Evolutionary conservation across 2,888 invertebrate genomes (phyloP), one percentile per base, ranked within the genome.

Genomic region (Neoitamus cyanurus): DNA sequence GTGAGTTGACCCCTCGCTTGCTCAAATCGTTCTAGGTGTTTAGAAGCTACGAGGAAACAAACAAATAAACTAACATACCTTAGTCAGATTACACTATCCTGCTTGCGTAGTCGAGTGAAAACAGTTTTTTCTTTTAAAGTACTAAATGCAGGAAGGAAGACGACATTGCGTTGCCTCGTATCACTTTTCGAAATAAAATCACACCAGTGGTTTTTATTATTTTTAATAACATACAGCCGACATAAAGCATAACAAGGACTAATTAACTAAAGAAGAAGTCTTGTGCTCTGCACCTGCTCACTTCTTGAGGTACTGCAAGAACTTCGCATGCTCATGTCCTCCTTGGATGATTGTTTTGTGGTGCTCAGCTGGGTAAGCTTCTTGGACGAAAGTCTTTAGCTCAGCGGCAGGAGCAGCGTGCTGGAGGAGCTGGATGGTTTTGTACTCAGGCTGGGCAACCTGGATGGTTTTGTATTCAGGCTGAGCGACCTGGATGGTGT

Each of bases 261-360:
- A 78, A 78, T 78, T 78, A 78, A 42, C 28, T 48, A 15, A 58
- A 58, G 20, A 5, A 34, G 13, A 75, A 75, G 75, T 75, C 75
- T 75, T 28, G 42, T 75, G 13, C 42, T 28, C 48, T 58, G 48
- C 11, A n/a, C 34, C 11, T 11, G 70, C 78, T 48, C 34, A 78
- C 78, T 78, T 78, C 78, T 78, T 78, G 9, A 78, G 28, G 31
- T 42, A 78, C 48, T 78, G 78, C 31, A 78, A 58, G 78, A 48
- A 78, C 15, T 78, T 78, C 20, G 30, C 31, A 3, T 78, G 37
- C 13, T 31, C 73, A 42, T 42, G 42, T 15, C 73, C 73, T 15
- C 78, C 78, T 2, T 78, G 78, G 48, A 78, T 15, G n/a, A 78
- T 48, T 6, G 48, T 48, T 20, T 78, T 78, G 7, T 78, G 48